Percentiles rank a stretch among this genome's conserved stretches.
These are phyloP conservation scores for rat (Rattus norvegicus) DNA, from an alignment of 2,113 vertebrate genomes.

Conservation along the genomic window DNA sequence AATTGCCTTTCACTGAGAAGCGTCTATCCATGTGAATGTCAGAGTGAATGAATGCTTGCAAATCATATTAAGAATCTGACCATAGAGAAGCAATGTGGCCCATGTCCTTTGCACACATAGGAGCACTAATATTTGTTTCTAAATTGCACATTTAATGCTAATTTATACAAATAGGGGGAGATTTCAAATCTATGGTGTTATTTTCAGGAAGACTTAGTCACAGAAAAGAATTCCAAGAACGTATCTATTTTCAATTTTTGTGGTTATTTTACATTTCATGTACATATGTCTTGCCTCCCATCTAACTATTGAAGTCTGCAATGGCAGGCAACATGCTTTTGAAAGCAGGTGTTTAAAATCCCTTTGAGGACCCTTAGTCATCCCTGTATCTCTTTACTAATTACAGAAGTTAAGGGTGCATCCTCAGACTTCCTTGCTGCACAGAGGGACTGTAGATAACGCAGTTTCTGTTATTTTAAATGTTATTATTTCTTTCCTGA, in stretches of 20 bases:
- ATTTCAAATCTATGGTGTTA: constrained; percentile 58
- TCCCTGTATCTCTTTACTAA: constrained; percentile 26
- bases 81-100: constrained; percentile 52
- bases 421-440: not conserved
- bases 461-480: not conserved
- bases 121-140: constrained; percentile 61
- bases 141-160: constrained; percentile 59
- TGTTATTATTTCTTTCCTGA: not conserved
- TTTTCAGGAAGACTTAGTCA: constrained; percentile 73
- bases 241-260: constrained; percentile 64
- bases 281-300: constrained; percentile 63
- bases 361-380: constrained; percentile 17
- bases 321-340: constrained; percentile 38
- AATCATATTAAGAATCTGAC: constrained; percentile 45
- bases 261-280: constrained; percentile 78
- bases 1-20: constrained; percentile 67
- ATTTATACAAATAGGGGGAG: not conserved
- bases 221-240: constrained; percentile 67
- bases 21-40: constrained; percentile 63
- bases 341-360: constrained; percentile 39
- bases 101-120: not conserved
- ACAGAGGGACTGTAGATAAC: not conserved
- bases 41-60: constrained; percentile 49
- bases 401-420: not conserved
- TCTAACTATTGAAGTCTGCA: constrained; percentile 66